Percentiles rank a stretch among this genome's conserved stretches.
Evolutionary conservation across 2,113 vertebrate species (phyloP).

Genomic region (Dromiciops gliroides): DNA sequence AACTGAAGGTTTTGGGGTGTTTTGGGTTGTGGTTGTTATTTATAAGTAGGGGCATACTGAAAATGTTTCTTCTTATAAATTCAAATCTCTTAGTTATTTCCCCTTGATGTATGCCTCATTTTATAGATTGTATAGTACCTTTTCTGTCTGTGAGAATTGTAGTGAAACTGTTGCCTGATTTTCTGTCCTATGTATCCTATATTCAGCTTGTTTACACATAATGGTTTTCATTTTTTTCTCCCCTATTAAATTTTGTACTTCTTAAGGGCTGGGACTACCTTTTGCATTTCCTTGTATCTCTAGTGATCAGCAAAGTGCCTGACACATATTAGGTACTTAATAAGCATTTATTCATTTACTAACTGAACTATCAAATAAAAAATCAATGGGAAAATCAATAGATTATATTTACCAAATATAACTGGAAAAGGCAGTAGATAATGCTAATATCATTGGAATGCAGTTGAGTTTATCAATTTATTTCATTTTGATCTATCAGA

Average conservation of each 20-base stretch:
- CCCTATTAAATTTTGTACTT: background rate
- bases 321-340: background rate
- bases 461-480: slow-evolving; percentile 58
- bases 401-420: slow-evolving; percentile 30
- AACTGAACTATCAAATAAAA: background rate
- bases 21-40: background rate
- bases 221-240: background rate
- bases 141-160: background rate
- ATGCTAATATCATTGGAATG: slow-evolving; percentile 39
- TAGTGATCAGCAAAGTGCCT: background rate
- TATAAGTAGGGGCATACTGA: no score
- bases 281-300: background rate
- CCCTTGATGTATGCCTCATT: background rate
- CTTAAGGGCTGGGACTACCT: background rate
- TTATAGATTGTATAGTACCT: background rate
- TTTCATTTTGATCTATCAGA: slow-evolving; percentile 60
- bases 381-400: slow-evolving; percentile 1
- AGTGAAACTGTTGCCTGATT: background rate
- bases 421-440: slow-evolving; percentile 43
- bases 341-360: slow-evolving; percentile 6
- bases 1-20: background rate
- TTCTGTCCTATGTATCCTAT: background rate
- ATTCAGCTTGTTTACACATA: background rate
- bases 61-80: background rate
- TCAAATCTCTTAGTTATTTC: background rate